Percentiles rank a stretch among this genome's conserved stretches.
Evolutionary conservation across 2,113 vertebrate genomes (phyloP).

Genomic region (Pitta sordida): DNA sequence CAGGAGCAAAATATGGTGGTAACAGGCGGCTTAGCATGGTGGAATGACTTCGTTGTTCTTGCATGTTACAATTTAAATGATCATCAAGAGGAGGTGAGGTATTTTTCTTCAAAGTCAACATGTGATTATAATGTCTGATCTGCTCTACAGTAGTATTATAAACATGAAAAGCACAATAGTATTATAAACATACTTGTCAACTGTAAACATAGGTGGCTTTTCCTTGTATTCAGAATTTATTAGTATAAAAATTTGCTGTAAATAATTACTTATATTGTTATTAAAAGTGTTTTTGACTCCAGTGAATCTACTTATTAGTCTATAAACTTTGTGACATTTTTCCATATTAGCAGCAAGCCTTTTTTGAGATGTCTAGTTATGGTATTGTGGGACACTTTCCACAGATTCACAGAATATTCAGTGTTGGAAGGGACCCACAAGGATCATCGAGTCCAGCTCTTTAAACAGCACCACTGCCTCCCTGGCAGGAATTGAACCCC

Average conservation of each 20-base stretch:
- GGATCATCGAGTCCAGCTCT: too few species aligned
- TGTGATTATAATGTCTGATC: neutral
- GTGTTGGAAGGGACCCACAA: too few species aligned
- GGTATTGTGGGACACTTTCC: neutral
- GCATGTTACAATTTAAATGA: constrained; percentile 95
- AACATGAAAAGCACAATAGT: neutral
- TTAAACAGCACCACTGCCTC: too few species aligned
- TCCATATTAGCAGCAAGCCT: neutral
- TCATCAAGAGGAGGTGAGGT: constrained; percentile 90
- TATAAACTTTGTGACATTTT: neutral
- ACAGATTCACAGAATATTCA: too few species aligned
- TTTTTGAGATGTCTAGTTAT: neutral
- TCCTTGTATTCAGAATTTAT: neutral
- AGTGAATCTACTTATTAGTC: neutral
- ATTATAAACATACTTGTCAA: neutral
- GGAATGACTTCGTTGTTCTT: constrained; percentile 95
- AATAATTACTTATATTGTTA: neutral
- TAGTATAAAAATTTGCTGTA: neutral
- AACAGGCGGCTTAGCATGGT: constrained; percentile 96
- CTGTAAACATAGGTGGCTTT: neutral
- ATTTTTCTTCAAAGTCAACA: neutral
- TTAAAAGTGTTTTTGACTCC: neutral
- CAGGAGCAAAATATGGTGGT: constrained; percentile 98
- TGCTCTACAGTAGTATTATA: neutral
- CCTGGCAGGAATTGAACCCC: too few species aligned